phyloP scores from a whole-genome alignment of 2,888 invertebrate genomes.

The Sympetrum striolatum region DNA sequence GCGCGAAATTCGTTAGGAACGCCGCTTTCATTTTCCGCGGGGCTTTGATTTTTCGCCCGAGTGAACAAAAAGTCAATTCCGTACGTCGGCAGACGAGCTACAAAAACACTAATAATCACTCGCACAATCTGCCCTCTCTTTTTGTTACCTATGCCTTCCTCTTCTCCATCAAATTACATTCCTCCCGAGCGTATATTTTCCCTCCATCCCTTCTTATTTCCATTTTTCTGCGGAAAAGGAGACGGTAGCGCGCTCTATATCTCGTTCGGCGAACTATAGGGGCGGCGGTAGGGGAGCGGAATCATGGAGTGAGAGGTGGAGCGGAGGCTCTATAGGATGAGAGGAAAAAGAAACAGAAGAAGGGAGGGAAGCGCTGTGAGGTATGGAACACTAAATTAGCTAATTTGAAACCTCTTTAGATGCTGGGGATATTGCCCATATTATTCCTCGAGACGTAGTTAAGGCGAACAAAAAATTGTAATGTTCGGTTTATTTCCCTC shows the following conservation, averaged over 20 bases:
- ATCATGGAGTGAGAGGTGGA: background rate
- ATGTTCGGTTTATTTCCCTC: background rate
- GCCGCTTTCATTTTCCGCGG: background rate
- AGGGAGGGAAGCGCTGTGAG: background rate
- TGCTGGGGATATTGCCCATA: background rate
- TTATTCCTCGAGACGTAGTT: background rate
- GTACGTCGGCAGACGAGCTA: background rate
- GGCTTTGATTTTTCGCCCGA: background rate
- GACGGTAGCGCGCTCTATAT: background rate
- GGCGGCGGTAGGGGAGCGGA: background rate
- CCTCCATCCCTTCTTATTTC: background rate
- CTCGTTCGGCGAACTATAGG: background rate
- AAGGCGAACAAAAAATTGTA: background rate
- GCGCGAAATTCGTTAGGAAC: background rate
- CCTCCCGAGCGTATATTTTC: background rate
- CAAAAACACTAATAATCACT: constrained; percentile 6
- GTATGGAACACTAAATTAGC: background rate
- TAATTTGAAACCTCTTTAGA: background rate
- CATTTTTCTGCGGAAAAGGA: background rate
- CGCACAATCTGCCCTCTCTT: background rate
- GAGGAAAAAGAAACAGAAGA: too few species aligned
- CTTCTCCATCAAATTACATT: background rate
- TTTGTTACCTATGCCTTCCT: background rate
- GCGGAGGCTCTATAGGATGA: background rate
- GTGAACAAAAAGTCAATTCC: background rate